Percentiles rank a stretch among this genome's conserved stretches.
Evolutionary conservation across 2,113 vertebrate species (phyloP).

Genomic region (Megalops atlanticus): DNA sequence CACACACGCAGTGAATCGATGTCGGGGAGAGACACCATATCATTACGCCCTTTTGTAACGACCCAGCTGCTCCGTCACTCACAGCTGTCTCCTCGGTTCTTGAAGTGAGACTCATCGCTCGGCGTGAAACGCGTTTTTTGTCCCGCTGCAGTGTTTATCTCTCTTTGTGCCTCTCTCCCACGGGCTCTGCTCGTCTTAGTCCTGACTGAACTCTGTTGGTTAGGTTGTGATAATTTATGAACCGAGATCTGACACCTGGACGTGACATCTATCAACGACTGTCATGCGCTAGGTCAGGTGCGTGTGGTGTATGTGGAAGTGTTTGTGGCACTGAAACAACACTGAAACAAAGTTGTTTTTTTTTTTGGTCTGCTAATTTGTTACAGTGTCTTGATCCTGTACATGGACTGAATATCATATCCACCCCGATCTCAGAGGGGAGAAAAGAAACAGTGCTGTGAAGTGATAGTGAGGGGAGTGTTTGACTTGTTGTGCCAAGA

Average conservation of each 20-base stretch:
- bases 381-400: too few species aligned
- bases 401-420: too few species aligned
- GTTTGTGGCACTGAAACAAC: too few species aligned
- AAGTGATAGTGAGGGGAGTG: too few species aligned
- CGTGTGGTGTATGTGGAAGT: too few species aligned
- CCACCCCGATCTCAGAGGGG: too few species aligned
- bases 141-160: background rate
- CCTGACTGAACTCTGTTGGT: background rate
- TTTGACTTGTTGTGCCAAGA: too few species aligned
- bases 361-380: too few species aligned
- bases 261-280: background rate
- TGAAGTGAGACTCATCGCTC: background rate
- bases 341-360: too few species aligned
- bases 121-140: background rate
- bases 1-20: background rate
- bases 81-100: background rate
- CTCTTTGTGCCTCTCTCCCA: background rate
- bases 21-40: background rate
- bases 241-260: background rate
- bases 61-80: background rate
- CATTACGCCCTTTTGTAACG: background rate
- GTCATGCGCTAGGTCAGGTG: background rate
- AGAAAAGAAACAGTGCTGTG: too few species aligned
- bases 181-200: background rate
- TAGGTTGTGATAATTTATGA: background rate